phyloP scores from a whole-genome alignment of 2,113 vertebrate species.

The Vulpes lagopus region DNA sequence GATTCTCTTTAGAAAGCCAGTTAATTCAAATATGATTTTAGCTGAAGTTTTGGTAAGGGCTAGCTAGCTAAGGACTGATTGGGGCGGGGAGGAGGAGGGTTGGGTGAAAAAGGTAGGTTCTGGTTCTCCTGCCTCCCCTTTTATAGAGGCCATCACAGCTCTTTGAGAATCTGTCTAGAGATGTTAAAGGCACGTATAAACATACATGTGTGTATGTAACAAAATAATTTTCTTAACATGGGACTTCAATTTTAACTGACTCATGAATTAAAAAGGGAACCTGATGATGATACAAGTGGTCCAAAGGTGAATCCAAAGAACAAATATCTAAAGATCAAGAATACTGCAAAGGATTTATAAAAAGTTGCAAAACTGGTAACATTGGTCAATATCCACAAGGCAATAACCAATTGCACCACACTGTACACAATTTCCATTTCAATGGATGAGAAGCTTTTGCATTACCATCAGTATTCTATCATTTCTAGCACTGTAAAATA shows the following conservation, averaged over 20 bases:
- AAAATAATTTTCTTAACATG: background rate
- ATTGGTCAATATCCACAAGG: background rate
- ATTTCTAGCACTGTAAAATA: background rate
- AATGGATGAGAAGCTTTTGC: background rate
- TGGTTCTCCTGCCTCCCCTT: background rate
- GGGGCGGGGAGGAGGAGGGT: background rate
- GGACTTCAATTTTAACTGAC: background rate
- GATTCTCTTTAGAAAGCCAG: background rate
- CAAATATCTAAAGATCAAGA: background rate
- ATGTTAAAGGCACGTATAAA: background rate
- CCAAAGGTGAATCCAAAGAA: constrained; percentile 34
- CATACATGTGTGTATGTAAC: background rate
- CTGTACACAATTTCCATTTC: background rate
- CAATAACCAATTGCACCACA: background rate
- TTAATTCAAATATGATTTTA: constrained; percentile 40
- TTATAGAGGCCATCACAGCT: background rate
- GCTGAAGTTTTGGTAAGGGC: background rate
- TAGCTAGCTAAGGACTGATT: background rate
- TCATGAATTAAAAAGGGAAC: background rate
- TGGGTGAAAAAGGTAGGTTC: background rate
- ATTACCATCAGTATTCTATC: background rate
- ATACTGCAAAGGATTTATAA: background rate
- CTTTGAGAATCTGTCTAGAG: background rate
- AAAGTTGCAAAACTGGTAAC: background rate
- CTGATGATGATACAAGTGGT: background rate